Evolutionary conservation across 2,113 vertebrate species (phyloP), one percentile per base, ranked within the genome.

Genomic region (Pseudopodoces humilis): DNA sequence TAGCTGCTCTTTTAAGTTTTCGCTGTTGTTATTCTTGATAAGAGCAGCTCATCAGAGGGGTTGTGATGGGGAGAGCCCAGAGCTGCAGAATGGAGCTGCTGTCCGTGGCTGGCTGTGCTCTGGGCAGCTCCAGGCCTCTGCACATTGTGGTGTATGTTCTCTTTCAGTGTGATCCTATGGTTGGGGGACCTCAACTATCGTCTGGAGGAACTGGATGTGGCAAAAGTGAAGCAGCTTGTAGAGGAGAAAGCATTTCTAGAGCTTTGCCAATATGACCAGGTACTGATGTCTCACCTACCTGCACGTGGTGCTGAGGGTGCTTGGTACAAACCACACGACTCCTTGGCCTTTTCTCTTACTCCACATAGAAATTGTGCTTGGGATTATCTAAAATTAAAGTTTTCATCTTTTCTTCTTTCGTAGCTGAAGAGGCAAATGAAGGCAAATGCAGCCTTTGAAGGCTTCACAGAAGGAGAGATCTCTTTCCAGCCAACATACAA

Each of bases 171-270:
- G 49, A 96, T 99, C 84, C 97, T 99, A 6, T 99, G 99, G 99
- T 77, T 99, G 80, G 99, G 99, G 44, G 99, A 99, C 97, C 98
- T 99, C 72, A 99, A 99, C 98, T 99, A 99, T 97, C 98, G 99
- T 71, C 98, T 99, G 97, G 98, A 98, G 95, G 98, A 99, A 3
- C 97, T 99, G 88, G 99, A 99, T 8, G 97, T 98, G n/a, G 98
- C 98, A n/a, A 96, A 91, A 63, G 99, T 99, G 92, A 99, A 99
- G 97, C 98, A 98, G 43, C 97, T 99, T 6, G 97, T 99, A 23
- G 97, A 98, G 86, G 98, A 98, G 90, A 98, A 98, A 80, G 99
- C 98, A 37, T 99, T 99, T 97, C 88, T 96, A 75, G 98, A 95
- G 28, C 98, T 99, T 47, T 98, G 98, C 94, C 97, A 60, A 2